Evolutionary conservation across 2,888 invertebrate species (phyloP).

Genomic region (Alloplasta piceator): DNA sequence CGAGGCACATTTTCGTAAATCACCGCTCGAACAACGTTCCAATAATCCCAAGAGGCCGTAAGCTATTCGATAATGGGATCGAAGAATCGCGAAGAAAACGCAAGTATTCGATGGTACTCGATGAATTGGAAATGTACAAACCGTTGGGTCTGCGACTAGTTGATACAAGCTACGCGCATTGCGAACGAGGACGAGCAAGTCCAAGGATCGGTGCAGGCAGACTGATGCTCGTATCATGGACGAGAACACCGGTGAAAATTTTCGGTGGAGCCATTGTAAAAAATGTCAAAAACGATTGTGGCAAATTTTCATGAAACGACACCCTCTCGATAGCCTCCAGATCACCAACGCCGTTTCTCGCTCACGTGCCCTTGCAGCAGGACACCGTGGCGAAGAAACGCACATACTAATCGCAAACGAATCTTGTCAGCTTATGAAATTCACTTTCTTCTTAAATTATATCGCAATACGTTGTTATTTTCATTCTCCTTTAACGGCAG

Average conservation of each 20-base stretch:
- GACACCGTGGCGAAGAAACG: no score
- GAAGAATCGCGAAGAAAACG: constrained; percentile 33
- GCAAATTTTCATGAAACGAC: constrained; percentile 81
- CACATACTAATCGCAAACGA: no score
- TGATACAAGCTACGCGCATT: constrained; percentile 82
- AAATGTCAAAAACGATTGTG: constrained; percentile 86
- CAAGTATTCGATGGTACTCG: constrained; percentile 33
- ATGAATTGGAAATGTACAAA: constrained; percentile 62
- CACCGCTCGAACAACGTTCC: not conserved
- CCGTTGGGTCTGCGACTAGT: constrained; percentile 84
- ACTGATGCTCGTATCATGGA: constrained; percentile 87
- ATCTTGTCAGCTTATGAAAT: no score
- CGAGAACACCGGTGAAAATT: constrained; percentile 87
- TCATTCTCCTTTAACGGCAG: no score
- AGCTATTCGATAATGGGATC: not conserved
- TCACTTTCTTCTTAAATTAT: no score
- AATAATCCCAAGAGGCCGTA: constrained; percentile 4
- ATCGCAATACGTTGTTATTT: no score
- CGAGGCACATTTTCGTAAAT: no score
- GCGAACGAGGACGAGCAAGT: constrained; percentile 84
- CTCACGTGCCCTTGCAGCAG: no score
- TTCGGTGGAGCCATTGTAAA: constrained; percentile 88
- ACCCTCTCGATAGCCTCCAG: no score
- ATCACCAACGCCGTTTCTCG: not conserved
- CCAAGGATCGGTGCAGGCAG: constrained; percentile 81